These are phyloP conservation scores for Urocynchramus pylzowi DNA, from an alignment of 2,113 vertebrate species.

Conservation along the genomic window DNA sequence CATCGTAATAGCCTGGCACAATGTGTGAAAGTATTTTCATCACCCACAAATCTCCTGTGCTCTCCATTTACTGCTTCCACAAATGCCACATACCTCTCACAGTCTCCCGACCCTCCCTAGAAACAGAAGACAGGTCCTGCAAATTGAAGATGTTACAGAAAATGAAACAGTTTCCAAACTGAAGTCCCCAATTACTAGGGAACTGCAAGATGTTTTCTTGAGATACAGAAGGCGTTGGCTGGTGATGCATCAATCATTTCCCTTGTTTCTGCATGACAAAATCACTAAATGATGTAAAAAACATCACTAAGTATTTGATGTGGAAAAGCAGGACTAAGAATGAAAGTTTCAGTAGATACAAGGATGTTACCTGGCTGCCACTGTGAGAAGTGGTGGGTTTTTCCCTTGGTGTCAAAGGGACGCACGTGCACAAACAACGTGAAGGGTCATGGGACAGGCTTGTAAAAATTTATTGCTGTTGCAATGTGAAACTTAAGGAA, in stretches of 20 bases:
- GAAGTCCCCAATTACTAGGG: neutral
- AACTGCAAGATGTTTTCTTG: neutral
- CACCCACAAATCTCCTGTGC: slow-evolving; percentile 12
- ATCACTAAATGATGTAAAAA: neutral
- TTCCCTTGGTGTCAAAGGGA: neutral
- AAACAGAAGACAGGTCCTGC: neutral
- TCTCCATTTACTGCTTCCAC: slow-evolving; percentile 7
- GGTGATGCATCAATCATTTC: neutral
- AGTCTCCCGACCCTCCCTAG: neutral
- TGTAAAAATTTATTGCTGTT: neutral
- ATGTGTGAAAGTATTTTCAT: neutral
- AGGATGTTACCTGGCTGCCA: neutral
- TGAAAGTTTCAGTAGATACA: neutral
- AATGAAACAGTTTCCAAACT: neutral
- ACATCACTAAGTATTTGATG: neutral
- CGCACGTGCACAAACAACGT: fast-evolving
- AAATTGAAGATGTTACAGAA: neutral
- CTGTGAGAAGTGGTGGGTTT: neutral
- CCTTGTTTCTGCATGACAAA: neutral
- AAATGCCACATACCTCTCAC: neutral
- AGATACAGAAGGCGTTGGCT: neutral
- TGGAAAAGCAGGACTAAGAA: neutral
- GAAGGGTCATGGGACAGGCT: neutral
- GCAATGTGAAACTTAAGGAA: neutral
- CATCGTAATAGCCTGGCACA: slow-evolving; percentile 32